Base-by-base conservation (phyloP, 2,113 vertebrate genomes). In the Eretmochelys imbricata region DNA sequence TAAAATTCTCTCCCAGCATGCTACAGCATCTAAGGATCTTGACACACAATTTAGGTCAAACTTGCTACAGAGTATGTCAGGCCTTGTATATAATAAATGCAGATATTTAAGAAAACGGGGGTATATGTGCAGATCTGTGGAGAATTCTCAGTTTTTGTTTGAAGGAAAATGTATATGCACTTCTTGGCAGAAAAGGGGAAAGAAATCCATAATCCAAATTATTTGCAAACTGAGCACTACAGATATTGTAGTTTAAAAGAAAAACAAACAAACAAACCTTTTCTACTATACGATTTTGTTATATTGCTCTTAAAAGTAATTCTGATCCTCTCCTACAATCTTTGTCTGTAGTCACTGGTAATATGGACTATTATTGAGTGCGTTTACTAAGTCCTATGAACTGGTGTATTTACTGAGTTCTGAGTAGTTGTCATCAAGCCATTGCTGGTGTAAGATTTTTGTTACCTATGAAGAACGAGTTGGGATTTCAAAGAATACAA, bases 31-130 rank as follows among this genome's bases (percentile, higher is more conserved):
- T 85, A 17, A 69, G 22, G 62, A 86, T 91, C 82, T 89, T 27
- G 87, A n/a, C 82, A 69, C 92, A 92, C 42, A 10, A 93, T 90
- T 94, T 93, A 78, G 72, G 49, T 88, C 31, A 42, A 59, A 25
- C 72, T 87, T 93, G 75, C 50, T 25, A 81, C 57, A 89, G 20
- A 93, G 4, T 38, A 86, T 13, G 8, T 69, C 62, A 69, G 35
- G 35, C 7, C 7, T 69, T 69, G 62, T n/a, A n/a, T n/a, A 69
- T 69, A n/a, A n/a, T 69, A 69, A 35, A 69, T 16, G 19, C 62
- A 76, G 13, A 80, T 57, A 78, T 92, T 91, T 95, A 89, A 94
- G 25, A 91, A 89, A 91, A 91, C 6, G 10, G 38, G 72, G 20
- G 20, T 42, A 46, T 35, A 38, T 76, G 38, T 42, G 72, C 38